Evolutionary conservation across 2,888 invertebrate species (phyloP).

Genomic region (Polymixis flavicincta): DNA sequence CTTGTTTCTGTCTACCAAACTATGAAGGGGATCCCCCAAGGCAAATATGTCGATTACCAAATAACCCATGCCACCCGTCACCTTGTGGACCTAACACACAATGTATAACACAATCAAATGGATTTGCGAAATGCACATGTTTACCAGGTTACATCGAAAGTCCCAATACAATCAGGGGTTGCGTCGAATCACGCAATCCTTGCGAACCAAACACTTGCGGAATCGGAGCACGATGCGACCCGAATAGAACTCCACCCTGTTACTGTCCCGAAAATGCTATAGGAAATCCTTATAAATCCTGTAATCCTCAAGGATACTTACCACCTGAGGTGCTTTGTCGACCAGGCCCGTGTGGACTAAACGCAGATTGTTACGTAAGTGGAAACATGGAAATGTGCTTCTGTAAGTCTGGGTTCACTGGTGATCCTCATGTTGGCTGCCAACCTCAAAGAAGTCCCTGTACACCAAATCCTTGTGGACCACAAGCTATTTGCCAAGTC

Average conservation of each 20-base stretch:
- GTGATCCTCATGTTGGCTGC: constrained; percentile 95
- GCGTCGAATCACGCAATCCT: constrained; percentile 94
- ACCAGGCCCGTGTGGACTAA: constrained; percentile 95
- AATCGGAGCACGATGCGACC: constrained; percentile 94
- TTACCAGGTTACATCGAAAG: constrained; percentile 95
- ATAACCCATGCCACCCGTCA: constrained; percentile 95
- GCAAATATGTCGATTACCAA: constrained; percentile 93
- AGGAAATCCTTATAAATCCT: constrained; percentile 96
- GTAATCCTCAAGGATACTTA: constrained; percentile 89
- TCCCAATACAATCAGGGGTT: constrained; percentile 96
- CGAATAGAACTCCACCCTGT: constrained; percentile 94
- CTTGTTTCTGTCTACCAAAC: constrained; percentile 97
- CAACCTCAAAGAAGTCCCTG: constrained; percentile 93
- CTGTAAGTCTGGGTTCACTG: constrained; percentile 94
- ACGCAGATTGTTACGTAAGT: constrained; percentile 96
- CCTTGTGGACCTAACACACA: constrained; percentile 97
- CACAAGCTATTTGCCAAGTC: constrained; percentile 93
- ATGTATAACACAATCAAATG: constrained; percentile 94
- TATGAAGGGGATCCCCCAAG: constrained; percentile 96
- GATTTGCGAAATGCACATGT: constrained; percentile 97
- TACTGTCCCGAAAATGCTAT: constrained; percentile 95
- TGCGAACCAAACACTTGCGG: constrained; percentile 96
- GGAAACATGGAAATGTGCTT: constrained; percentile 96
- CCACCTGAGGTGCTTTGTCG: constrained; percentile 92
- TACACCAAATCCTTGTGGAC: constrained; percentile 95